Evolutionary conservation across 2,888 invertebrate species (phyloP).

Genomic region (Dendrolimus houi): DNA sequence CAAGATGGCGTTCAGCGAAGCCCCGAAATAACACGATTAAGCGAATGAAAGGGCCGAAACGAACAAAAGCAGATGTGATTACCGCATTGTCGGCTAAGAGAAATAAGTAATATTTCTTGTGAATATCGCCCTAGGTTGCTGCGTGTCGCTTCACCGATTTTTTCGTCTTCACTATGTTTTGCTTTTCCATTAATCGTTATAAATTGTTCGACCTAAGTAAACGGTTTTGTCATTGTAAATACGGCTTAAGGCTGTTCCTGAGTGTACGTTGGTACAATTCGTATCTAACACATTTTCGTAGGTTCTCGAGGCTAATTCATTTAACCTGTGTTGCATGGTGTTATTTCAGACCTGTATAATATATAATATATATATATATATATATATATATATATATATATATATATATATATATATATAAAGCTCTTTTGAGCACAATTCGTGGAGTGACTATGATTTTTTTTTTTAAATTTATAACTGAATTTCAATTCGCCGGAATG

Average conservation of each 20-base stretch:
- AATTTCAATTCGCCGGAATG: too few relatives aligned
- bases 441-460: too few relatives aligned
- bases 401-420: too few relatives aligned
- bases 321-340: too few relatives aligned
- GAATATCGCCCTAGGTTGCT: slow-evolving; percentile 28
- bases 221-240: background rate
- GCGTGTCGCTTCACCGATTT: background rate
- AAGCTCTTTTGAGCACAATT: too few relatives aligned
- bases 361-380: too few relatives aligned
- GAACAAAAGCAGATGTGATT: slow-evolving; percentile 75
- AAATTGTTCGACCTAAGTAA: background rate
- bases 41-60: slow-evolving; percentile 70
- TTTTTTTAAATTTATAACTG: too few relatives aligned
- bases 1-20: slow-evolving; percentile 27
- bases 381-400: too few relatives aligned
- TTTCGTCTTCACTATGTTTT: background rate
- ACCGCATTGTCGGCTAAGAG: slow-evolving; percentile 62
- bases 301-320: too few relatives aligned
- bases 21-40: slow-evolving; percentile 73
- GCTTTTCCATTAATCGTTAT: background rate
- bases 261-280: too few relatives aligned
- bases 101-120: slow-evolving; percentile 71
- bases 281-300: too few relatives aligned
- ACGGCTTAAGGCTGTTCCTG: background rate
- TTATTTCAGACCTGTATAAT: too few relatives aligned